Evolutionary conservation across 2,113 vertebrate species (phyloP), one percentile per base, ranked within the genome.

Genomic region (Cephalopholis sonnerati): DNA sequence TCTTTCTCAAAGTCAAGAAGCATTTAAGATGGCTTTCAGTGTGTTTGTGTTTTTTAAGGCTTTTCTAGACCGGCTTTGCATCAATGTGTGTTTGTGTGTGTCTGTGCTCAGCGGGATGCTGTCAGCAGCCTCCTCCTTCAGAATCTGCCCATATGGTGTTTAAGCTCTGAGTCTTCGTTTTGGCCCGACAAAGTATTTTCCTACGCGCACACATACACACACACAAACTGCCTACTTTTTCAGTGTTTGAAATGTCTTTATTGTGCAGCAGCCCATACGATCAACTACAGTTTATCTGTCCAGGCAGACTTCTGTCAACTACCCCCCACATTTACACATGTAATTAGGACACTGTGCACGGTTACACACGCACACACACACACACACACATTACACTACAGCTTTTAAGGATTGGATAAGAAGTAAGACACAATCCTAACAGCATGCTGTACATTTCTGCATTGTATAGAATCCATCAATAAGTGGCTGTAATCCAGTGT

Each of bases 61-160:
- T 78, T 51, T 70, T 48, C 51, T 55, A 64, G 17, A 41, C 4
- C 22, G 0, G 1, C 17, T 76, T 20, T 12, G 8, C 41, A 12
- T 39, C 8, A 22, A 27, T 36, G 50, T 51, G 41, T 44, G 41
- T 44, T 9, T 15, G 29, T 55, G 36, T 62, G 59, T 69, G 63
- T 75, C 79, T 46, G 25, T 1, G 16, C 79, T 64, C 88, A 79
- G 85, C 69, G 53, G 76, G 90, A 74, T 10, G 36, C 44, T 36
- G 79, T 83, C 78, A 55, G 65, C 86, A 81, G 75, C 79, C 36
- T 80, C 74, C 82, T 85, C 51, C 66, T 81, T 78, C 75, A 73
- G n/a, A 83, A 57, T 82, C 63, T 20, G 58, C 90, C 87, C 90
- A 92, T 91, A 89, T 91, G 92, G 74, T 85, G 84, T 89, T 91